phyloP scores from a whole-genome alignment of 2,888 invertebrate genomes.

The Rhogogaster chlorosoma region DNA sequence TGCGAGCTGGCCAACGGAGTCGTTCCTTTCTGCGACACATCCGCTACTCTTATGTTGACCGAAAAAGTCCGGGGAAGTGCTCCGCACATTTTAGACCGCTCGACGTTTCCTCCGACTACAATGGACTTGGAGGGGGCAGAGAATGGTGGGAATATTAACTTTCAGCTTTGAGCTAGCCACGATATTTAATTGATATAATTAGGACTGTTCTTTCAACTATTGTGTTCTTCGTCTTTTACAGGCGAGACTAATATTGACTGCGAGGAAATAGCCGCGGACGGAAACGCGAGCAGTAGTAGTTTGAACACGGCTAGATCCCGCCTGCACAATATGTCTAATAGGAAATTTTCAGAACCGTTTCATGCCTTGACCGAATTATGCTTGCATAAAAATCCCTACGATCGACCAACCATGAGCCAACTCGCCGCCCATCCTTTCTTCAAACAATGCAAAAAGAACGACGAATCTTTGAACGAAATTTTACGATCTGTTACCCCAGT shows the following conservation, averaged over 20 bases:
- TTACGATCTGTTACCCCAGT: conserved; percentile 85
- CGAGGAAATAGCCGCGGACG: conserved; percentile 54
- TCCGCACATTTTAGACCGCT: conserved; percentile 87
- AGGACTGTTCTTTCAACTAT: neutral
- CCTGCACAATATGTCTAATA: conserved; percentile 63
- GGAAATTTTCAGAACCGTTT: conserved; percentile 87
- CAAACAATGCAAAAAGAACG: conserved; percentile 84
- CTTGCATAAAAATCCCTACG: conserved; percentile 84
- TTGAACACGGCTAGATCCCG: conserved; percentile 56
- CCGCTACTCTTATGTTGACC: conserved; percentile 93
- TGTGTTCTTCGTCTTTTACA: neutral
- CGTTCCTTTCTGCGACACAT: conserved; percentile 91
- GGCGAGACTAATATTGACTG: conserved; percentile 25
- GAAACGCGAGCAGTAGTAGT: conserved; percentile 58
- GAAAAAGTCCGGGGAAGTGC: conserved; percentile 92
- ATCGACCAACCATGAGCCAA: conserved; percentile 85
- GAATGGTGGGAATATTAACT: conserved; percentile 52
- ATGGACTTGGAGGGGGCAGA: conserved; percentile 76
- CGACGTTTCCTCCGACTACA: conserved; percentile 82
- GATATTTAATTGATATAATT: neutral
- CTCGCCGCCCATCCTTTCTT: conserved; percentile 88
- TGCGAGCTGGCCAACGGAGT: conserved; percentile 95
- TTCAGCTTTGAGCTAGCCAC: neutral
- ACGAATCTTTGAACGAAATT: conserved; percentile 82
- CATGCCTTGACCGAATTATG: conserved; percentile 89